phyloP scores from a whole-genome alignment of 2,113 vertebrate species.

The Gymnocephalus cernua region DNA sequence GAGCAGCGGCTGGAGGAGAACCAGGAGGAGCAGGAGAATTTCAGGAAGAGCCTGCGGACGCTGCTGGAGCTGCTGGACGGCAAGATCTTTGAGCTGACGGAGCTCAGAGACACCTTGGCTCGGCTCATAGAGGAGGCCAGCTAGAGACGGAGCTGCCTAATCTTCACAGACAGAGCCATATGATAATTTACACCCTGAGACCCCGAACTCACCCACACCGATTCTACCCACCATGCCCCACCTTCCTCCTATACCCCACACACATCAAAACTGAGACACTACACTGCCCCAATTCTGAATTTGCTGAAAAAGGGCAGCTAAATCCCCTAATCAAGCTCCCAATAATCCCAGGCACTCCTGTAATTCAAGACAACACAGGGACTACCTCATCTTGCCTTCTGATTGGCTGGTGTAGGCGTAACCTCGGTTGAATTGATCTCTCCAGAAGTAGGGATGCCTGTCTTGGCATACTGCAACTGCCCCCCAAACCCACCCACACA shows the following conservation, averaged over 20 bases:
- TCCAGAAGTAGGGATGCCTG: constrained; percentile 33
- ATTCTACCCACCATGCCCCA: not conserved
- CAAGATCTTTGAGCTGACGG: constrained; percentile 99
- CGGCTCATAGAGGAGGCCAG: constrained; percentile 97
- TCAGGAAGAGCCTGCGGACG: constrained; percentile 97
- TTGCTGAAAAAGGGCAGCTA: constrained; percentile 70
- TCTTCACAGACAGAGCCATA: constrained; percentile 76
- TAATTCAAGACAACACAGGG: constrained; percentile 61
- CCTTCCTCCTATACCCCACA: constrained; percentile 12
- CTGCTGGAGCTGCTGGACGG: constrained; percentile 98
- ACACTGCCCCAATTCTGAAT: constrained; percentile 69
- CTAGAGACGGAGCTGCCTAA: constrained; percentile 83
- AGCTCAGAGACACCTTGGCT: constrained; percentile 96
- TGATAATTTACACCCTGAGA: constrained; percentile 48
- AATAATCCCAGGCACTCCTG: constrained; percentile 52
- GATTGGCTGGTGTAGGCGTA: constrained; percentile 68
- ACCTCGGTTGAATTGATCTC: constrained; percentile 53
- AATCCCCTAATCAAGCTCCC: constrained; percentile 38
- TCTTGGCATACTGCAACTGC: constrained; percentile 12
- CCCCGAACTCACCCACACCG: not conserved
- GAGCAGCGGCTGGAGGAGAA: constrained; percentile 97
- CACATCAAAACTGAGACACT: constrained; percentile 51
- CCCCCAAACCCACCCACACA: constrained; percentile 8
- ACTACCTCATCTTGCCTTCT: constrained; percentile 72
- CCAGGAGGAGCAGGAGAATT: constrained; percentile 96